Conservation (phyloP, 2,113 vertebrate species). For the Rhinolophus ferrumequinum region DNA sequence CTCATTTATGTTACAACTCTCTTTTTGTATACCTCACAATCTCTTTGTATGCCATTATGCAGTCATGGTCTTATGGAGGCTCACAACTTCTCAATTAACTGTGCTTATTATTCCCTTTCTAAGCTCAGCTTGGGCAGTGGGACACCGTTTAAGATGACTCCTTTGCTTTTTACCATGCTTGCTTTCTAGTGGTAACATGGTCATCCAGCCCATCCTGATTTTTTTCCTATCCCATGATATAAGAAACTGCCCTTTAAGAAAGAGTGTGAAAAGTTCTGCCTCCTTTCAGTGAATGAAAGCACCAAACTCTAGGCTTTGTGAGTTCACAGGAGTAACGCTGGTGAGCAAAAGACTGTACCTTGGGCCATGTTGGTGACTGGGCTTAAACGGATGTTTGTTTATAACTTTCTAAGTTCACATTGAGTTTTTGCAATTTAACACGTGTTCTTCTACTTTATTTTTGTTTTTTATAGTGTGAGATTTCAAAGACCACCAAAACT, state of each 20-base stretch:
- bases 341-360: background rate
- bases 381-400: background rate
- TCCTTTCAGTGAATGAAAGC: background rate
- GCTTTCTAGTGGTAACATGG: background rate
- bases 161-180: background rate
- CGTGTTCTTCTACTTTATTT: background rate
- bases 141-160: background rate
- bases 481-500: background rate
- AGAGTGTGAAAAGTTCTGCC: background rate
- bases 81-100: background rate
- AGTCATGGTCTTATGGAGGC: background rate
- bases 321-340: background rate
- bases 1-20: background rate
- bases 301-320: background rate
- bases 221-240: background rate
- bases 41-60: background rate
- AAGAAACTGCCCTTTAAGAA: background rate
- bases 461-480: background rate
- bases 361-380: background rate
- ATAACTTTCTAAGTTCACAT: background rate
- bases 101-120: background rate
- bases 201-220: background rate
- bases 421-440: background rate
- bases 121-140: background rate
- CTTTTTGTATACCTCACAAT: background rate